Evolutionary conservation across 2,113 vertebrate genomes (phyloP), one percentile per base, ranked within the genome.

Genomic region (Pelecanus crispus): DNA sequence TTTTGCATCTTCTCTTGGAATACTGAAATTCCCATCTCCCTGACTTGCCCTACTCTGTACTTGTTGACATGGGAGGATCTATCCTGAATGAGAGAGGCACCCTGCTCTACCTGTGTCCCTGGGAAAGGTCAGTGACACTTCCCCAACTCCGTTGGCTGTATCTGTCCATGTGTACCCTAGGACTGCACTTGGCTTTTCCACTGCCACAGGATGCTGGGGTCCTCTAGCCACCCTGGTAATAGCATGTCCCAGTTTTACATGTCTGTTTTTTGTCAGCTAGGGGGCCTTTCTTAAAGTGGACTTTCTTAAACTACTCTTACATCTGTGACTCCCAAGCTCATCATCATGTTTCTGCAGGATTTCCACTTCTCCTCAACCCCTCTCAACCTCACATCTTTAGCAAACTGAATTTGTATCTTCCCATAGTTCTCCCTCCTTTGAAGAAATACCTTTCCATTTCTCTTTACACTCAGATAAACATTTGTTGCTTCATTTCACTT

Each of bases 131-230:
- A 29, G 32, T 17, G 74, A 16, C 7, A 6, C 11, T 44, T n/a
- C 38, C 16, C 42, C 26, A 18, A 4, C 32, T 67, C 32, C 3
- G 1, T 1, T 36, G 25, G 31, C 36, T 59, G 0, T 9, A 19
- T 49, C n/a, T 91, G 50, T 13, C 24, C 1, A 2, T 59, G 12
- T 16, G 18, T 26, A 44, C 10, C 28, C 50, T 7, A 17, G 21
- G 44, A 22, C 1, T 50, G 22, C n/a, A 34, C 24, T 44, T 63
- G 75, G 26, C 13, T 91, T 82, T 88, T 86, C 56, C n/a, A 11
- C 1, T 65, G 31, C 20, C 61, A n/a, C n/a, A 61, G 32, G n/a
- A 8, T 16, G 4, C 18, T 80, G 66, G 25, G 15, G 16, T 52
- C 16, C 47, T 65, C 29, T 6, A 63, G 7, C 7, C 44, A 90